These are phyloP conservation scores for Rhynchophorus ferrugineus DNA, from an alignment of 1,140 invertebrate species.

Conservation along the genomic window DNA sequence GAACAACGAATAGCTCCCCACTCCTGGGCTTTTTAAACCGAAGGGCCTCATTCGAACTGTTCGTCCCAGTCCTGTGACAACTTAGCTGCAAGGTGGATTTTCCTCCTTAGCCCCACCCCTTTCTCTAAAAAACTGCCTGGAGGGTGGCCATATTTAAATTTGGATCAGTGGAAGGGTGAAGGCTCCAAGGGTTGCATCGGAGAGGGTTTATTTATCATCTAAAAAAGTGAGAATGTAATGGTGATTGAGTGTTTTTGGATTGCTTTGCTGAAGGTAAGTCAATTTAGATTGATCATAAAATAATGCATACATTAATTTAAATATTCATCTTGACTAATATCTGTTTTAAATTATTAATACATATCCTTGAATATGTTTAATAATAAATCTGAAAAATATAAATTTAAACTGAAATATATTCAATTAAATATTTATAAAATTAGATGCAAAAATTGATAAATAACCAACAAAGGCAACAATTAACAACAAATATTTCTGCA, in stretches of 20 bases:
- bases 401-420: too few relatives aligned
- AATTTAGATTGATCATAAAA: too few relatives aligned
- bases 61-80: slow-evolving; percentile 1
- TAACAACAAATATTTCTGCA: too few relatives aligned
- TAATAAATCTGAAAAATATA: too few relatives aligned
- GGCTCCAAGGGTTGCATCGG: background rate
- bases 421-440: too few relatives aligned
- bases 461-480: too few relatives aligned
- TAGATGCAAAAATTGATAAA: too few relatives aligned
- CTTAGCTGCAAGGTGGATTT: slow-evolving; percentile 1
- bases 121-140: slow-evolving; percentile 4
- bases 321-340: too few relatives aligned
- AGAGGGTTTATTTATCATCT: background rate
- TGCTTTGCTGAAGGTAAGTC: too few relatives aligned
- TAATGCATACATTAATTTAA: too few relatives aligned
- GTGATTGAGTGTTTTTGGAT: background rate
- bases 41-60: slow-evolving; percentile 5
- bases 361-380: too few relatives aligned
- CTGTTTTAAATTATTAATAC: too few relatives aligned
- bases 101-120: background rate
- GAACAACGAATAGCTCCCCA: background rate
- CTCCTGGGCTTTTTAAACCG: background rate
- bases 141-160: slow-evolving; percentile 2
- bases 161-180: slow-evolving; percentile 1
- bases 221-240: background rate